Evolutionary conservation across 2,888 invertebrate species (phyloP), one percentile per base, ranked within the genome.

Genomic region (Hypomecis atomaria): DNA sequence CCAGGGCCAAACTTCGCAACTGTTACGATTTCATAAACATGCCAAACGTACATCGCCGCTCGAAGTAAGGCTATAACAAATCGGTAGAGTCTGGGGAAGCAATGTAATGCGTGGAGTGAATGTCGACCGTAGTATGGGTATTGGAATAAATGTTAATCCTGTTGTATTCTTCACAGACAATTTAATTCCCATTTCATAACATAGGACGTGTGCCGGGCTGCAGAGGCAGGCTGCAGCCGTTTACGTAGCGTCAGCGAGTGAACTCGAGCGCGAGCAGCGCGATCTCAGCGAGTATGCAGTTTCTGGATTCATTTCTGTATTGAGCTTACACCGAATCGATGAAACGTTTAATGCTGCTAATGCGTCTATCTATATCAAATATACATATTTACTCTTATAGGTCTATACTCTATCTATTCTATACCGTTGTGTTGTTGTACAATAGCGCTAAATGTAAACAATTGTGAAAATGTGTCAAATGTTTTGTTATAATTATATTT

Each of bases 131-230:
- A 55, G 49, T 45, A 47, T 45, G 62, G 62, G 49, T 65, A 54
- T 69, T 52, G 74, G 75, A 75, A 76, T 82, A 73, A 76, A 78
- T 69, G 77, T 75, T 86, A 85, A 87, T 83, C 84, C 84, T 66
- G 75, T 79, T 83, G 82, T 85, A 83, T 83, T 86, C 82, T 86
- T 87, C 86, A 87, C 86, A 86, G 87, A 82, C 85, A 87, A 88
- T 88, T 87, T 86, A 87, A 87, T 85, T 86, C 84, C 80, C 78
- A 85, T 88, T 87, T 86, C 84, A 86, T 82, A 85, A 83, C 78
- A 80, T 78, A 76, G 77, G 73, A 78, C 78, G 81, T 81, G 80
- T 77, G 76, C 70, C 75, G 70, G 66, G 75, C 45, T 23, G 72
- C 75, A 69, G 33, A 71, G 71, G 62, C 62, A 72, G 71, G 67